phyloP scores from a whole-genome alignment of 2,888 invertebrate species.

The Psococerastis gibbosa region DNA sequence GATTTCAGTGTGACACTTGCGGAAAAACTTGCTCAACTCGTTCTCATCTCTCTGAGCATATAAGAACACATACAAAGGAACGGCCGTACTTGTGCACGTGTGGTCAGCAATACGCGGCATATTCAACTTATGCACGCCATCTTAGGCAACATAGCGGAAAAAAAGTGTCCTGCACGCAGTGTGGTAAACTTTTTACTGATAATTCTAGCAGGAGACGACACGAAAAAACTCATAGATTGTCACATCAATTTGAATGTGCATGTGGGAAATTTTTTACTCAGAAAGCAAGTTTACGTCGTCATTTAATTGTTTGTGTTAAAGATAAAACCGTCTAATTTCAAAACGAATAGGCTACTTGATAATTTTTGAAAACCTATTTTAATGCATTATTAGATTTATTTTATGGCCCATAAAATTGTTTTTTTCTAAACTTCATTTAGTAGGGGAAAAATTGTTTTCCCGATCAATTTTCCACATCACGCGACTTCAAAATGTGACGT shows the following conservation, averaged over 20 bases:
- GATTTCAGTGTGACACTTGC: neutral
- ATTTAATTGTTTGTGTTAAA: neutral
- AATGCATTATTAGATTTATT: no score
- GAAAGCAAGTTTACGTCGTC: neutral
- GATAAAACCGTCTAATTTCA: no score
- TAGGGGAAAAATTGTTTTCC: no score
- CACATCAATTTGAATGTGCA: neutral
- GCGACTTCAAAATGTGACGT: no score
- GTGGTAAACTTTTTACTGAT: neutral
- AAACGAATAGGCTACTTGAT: no score
- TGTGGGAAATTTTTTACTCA: conserved; percentile 1
- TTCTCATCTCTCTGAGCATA: neutral
- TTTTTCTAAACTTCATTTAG: no score
- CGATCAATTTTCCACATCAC: no score
- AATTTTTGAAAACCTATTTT: no score
- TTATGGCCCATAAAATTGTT: no score
- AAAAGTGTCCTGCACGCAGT: neutral
- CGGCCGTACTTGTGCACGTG: conserved; percentile 1
- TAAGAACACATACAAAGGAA: neutral
- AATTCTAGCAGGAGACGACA: conserved; percentile 4
- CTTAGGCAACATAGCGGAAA: neutral
- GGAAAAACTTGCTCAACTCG: neutral
- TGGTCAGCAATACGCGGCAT: neutral
- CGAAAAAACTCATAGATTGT: neutral
- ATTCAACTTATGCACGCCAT: neutral